phyloP scores from a whole-genome alignment of 1,140 invertebrate genomes.

The Bombus waltoni region DNA sequence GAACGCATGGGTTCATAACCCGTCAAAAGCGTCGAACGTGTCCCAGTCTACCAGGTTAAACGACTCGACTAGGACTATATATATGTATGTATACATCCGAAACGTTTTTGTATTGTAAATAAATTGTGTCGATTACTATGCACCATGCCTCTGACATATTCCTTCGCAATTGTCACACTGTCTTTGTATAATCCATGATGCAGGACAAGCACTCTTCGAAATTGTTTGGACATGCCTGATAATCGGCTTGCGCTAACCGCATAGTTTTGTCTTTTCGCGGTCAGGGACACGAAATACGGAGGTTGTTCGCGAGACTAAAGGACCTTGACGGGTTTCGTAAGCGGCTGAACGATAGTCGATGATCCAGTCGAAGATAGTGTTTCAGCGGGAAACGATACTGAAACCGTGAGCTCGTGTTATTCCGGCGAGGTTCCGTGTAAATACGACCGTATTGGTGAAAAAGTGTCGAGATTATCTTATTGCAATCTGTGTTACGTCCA shows the following conservation, averaged over 20 bases:
- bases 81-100: constrained; percentile 30
- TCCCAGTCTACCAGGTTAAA: not conserved
- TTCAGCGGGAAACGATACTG: not conserved
- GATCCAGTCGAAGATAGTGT: constrained; percentile 18
- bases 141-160: not conserved
- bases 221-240: constrained; percentile 41
- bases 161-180: not conserved
- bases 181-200: not conserved
- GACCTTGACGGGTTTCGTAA: constrained; percentile 54
- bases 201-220: not conserved
- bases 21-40: no score
- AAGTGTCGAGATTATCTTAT: not conserved
- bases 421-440: no score
- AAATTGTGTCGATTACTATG: constrained; percentile 51
- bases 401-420: not conserved
- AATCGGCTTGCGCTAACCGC: constrained; percentile 40
- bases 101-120: constrained; percentile 68
- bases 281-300: not conserved
- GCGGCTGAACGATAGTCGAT: constrained; percentile 4
- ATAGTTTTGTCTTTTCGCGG: not conserved
- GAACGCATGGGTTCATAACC: not conserved
- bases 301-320: not conserved
- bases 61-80: not conserved
- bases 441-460: not conserved
- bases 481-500: not conserved